Conservation (phyloP, 1,140 invertebrate species). For the Drosophila seguyi region DNA sequence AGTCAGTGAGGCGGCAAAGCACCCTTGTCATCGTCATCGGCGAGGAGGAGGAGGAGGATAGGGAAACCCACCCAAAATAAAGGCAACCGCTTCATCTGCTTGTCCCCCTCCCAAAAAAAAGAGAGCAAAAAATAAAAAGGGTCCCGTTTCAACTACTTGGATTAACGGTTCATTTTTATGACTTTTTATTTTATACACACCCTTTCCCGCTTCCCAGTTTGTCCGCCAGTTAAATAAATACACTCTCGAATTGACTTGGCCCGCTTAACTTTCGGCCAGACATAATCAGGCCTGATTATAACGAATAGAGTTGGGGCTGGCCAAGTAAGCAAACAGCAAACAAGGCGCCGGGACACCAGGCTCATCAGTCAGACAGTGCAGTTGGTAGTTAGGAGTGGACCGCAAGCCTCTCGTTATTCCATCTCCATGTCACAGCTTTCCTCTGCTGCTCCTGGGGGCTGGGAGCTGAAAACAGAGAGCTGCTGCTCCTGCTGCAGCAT, state of each 20-base stretch:
- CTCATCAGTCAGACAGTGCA: conserved; percentile 48
- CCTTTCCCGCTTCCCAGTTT: conserved; percentile 5
- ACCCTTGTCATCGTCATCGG: conserved; percentile 83
- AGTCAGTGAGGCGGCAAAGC: conserved; percentile 84
- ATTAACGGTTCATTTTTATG: conserved; percentile 74
- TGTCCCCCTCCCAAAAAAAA: conserved; percentile 18
- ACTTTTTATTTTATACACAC: conserved; percentile 71
- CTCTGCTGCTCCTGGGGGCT: conserved; percentile 12
- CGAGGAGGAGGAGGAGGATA: conserved; percentile 1
- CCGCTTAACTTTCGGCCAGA: conserved; percentile 56
- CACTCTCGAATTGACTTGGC: conserved; percentile 63
- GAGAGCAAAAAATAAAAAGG: conserved; percentile 31
- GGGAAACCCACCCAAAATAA: conserved; percentile 34
- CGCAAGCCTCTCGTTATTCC: conserved; percentile 30
- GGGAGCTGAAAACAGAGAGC: conserved; percentile 13
- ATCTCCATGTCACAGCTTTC: conserved; percentile 17
- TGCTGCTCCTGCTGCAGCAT: conserved; percentile 28
- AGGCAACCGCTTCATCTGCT: conserved; percentile 69
- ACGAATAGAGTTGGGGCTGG: conserved; percentile 55
- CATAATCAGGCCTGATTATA: conserved; percentile 73
- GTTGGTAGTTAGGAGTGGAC: conserved; percentile 13
- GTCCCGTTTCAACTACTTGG: conserved; percentile 72
- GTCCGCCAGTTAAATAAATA: conserved; percentile 66
- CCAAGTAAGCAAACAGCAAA: conserved; percentile 41
- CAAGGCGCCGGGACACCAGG: conserved; percentile 16